These are phyloP conservation scores for Nephrocerus scutellatus DNA, from an alignment of 2,888 invertebrate species.

Conservation along the genomic window DNA sequence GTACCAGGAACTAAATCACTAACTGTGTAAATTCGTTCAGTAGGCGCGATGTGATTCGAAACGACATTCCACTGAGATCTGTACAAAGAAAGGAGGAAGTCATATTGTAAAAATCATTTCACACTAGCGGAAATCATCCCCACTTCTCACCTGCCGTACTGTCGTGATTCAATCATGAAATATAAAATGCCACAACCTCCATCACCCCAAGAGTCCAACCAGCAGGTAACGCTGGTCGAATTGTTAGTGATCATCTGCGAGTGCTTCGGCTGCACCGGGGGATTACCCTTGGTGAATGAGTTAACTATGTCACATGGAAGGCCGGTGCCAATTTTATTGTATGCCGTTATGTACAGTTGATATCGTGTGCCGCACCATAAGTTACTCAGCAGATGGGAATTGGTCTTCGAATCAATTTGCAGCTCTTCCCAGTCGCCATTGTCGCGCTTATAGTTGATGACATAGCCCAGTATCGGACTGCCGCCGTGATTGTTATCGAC, in stretches of 20 bases:
- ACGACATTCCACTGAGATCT: conserved; percentile 66
- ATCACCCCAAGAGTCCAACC: conserved; percentile 83
- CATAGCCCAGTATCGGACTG: conserved; percentile 74
- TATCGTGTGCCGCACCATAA: conserved; percentile 84
- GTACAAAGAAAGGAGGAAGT: conserved; percentile 1
- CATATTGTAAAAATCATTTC: background rate
- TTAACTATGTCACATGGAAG: conserved; percentile 82
- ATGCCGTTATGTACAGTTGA: conserved; percentile 83
- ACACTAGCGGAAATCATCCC: background rate
- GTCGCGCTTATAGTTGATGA: conserved; percentile 82
- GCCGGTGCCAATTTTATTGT: conserved; percentile 83
- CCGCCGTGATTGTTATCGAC: conserved; percentile 74
- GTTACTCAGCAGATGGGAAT: conserved; percentile 71
- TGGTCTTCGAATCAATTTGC: conserved; percentile 74
- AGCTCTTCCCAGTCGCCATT: conserved; percentile 89
- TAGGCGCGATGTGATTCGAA: conserved; percentile 73
- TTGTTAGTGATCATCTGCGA: conserved; percentile 77
- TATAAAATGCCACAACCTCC: conserved; percentile 82
- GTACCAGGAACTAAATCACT: conserved; percentile 69
- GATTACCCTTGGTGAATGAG: conserved; percentile 74
- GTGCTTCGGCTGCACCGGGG: conserved; percentile 71
- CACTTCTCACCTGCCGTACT: conserved; percentile 45
- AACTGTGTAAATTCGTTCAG: conserved; percentile 74
- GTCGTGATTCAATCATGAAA: conserved; percentile 74
- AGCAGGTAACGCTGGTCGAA: conserved; percentile 77